Evolutionary conservation across 2,797 vertebrate species (phyloP).

Genomic region (Acropternis orthonyx): DNA sequence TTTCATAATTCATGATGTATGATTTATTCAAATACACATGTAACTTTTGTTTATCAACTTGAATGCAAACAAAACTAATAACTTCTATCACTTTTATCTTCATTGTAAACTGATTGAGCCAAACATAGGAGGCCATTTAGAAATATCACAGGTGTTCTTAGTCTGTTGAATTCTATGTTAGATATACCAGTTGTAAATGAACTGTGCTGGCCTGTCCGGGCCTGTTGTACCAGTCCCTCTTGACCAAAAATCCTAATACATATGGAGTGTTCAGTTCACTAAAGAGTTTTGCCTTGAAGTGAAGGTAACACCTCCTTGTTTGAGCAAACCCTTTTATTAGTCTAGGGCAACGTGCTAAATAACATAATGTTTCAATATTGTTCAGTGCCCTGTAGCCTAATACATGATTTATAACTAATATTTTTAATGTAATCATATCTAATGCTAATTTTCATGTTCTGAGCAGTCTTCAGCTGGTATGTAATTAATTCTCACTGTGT

Average conservation of each 20-base stretch:
- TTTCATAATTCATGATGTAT: constrained; percentile 50
- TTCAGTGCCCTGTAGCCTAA: background rate
- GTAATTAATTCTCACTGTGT: background rate
- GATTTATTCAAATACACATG: constrained; percentile 55
- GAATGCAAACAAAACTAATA: constrained; percentile 34
- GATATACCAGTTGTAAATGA: background rate
- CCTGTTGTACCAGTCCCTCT: background rate
- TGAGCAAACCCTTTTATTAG: background rate
- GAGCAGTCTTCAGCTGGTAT: background rate
- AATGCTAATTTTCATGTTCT: background rate
- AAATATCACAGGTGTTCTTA: background rate
- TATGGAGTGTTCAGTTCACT: background rate
- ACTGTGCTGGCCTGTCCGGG: background rate
- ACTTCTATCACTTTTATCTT: background rate
- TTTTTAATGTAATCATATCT: background rate
- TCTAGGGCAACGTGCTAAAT: background rate
- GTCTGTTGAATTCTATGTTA: background rate
- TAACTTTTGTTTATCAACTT: constrained; percentile 43
- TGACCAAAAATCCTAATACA: background rate
- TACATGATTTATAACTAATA: background rate
- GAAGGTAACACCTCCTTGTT: background rate
- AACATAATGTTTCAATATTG: background rate
- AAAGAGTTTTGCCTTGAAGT: background rate
- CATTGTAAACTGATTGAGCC: background rate
- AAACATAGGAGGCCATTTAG: background rate